A percentile compares a stretch with the other conserved stretches of the same genome.
These are phyloP conservation scores for Lophius americanus DNA, from an alignment of 2,797 vertebrate genomes.

Conservation along the genomic window DNA sequence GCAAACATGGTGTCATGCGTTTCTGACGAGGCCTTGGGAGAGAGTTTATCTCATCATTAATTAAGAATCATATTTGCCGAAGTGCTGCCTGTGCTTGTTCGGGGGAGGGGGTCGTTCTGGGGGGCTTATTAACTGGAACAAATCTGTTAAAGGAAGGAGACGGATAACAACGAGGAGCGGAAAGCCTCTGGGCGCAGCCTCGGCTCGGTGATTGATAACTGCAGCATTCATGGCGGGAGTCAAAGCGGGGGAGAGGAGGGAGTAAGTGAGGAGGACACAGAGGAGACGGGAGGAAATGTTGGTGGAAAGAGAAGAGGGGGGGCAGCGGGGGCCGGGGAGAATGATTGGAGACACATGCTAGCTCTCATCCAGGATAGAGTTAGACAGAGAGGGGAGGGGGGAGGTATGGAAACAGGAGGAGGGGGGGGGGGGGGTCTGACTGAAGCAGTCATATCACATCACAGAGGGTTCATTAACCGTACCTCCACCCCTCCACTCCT, in stretches of 20 bases:
- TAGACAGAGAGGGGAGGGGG: slow-evolving; percentile 72
- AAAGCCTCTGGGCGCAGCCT: slow-evolving; percentile 77
- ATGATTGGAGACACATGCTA: slow-evolving; percentile 98
- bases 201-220: slow-evolving; percentile 97
- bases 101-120: slow-evolving; percentile 98
- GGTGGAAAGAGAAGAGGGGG: slow-evolving; percentile 76
- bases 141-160: slow-evolving; percentile 98
- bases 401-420: slow-evolving; percentile 69
- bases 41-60: slow-evolving; percentile 99
- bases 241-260: slow-evolving; percentile 76
- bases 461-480: slow-evolving; percentile 60
- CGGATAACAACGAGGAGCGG: slow-evolving; percentile 73
- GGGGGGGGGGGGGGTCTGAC: slow-evolving; percentile 61
- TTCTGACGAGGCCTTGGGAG: slow-evolving; percentile 98
- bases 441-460: slow-evolving; percentile 39
- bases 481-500: slow-evolving; percentile 35
- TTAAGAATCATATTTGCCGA: slow-evolving; percentile 99
- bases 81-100: slow-evolving; percentile 98
- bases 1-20: slow-evolving; percentile 99
- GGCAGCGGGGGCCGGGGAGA: slow-evolving; percentile 86
- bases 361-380: slow-evolving; percentile 79
- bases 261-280: slow-evolving; percentile 66
- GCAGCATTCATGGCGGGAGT: slow-evolving; percentile 84
- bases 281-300: slow-evolving; percentile 63
- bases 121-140: slow-evolving; percentile 99